These are phyloP conservation scores for Mionectes macconnelli DNA, from an alignment of 2,113 vertebrate species.

Conservation along the genomic window DNA sequence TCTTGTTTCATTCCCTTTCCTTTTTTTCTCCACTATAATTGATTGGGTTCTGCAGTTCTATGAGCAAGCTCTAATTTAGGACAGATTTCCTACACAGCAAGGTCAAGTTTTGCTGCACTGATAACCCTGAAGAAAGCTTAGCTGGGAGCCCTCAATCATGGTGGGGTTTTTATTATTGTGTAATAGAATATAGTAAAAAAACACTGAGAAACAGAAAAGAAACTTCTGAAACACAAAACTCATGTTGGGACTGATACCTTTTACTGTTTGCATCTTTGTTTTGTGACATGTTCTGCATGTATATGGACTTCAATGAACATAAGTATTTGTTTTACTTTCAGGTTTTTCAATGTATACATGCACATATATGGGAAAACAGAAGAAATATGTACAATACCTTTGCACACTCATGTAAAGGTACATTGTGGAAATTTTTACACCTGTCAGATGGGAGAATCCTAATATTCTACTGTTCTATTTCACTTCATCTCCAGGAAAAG, in stretches of 20 bases:
- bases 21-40: not conserved
- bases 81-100: not conserved
- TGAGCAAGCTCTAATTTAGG: constrained; percentile 22
- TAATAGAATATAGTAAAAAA: not conserved
- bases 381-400: not conserved
- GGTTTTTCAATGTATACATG: not conserved
- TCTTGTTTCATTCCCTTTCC: not conserved
- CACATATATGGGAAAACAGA: not conserved
- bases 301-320: not conserved
- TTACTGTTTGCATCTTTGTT: not conserved
- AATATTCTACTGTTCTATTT: not conserved
- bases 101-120: not conserved
- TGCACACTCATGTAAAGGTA: not conserved
- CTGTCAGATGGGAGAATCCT: not conserved
- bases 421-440: not conserved
- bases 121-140: not conserved
- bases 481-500: not conserved
- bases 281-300: not conserved
- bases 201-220: not conserved
- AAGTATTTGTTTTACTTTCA: not conserved
- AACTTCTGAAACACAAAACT: not conserved
- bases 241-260: not conserved
- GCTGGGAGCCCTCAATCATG: not conserved
- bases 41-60: not conserved
- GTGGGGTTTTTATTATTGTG: not conserved